phyloP scores from a whole-genome alignment of 37 sponge, comb jelly and placozoan genomes.

The Petrosia ficiformis region DNA sequence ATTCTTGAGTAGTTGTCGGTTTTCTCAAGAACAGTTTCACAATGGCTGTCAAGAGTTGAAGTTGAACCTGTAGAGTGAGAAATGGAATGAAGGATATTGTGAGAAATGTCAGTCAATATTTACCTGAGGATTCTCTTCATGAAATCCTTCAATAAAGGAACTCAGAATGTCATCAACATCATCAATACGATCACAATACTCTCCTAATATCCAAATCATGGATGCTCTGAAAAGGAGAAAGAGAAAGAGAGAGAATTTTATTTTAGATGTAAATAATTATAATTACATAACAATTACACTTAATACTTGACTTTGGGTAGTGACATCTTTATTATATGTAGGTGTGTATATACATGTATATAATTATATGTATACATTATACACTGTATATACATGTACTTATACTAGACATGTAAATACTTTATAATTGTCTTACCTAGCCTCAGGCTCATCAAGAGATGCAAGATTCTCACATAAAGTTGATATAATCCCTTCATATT shows the following conservation, averaged over 20 bases:
- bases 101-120: background rate
- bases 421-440: conserved; percentile 52
- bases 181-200: conserved; percentile 98
- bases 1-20: conserved; percentile 88
- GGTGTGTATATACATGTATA: too few relatives aligned
- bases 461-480: conserved; percentile 97
- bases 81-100: background rate
- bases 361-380: too few relatives aligned
- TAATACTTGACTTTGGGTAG: background rate
- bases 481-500: conserved; percentile 97
- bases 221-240: conserved; percentile 68
- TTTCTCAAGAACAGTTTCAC: conserved; percentile 98
- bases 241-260: background rate
- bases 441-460: conserved; percentile 99
- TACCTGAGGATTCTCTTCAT: conserved; percentile 89
- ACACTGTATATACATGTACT: too few relatives aligned
- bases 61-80: conserved; percentile 70
- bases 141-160: conserved; percentile 89
- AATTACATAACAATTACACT: background rate
- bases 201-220: conserved; percentile 99
- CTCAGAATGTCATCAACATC: conserved; percentile 87
- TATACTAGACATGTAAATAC: too few relatives aligned
- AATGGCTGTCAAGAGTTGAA: conserved; percentile 93
- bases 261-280: background rate
- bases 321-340: background rate